Percentiles rank a stretch among this genome's conserved stretches.
Conservation (phyloP, 2,888 invertebrate species). For the Liopterus haemorrhoidalis region DNA sequence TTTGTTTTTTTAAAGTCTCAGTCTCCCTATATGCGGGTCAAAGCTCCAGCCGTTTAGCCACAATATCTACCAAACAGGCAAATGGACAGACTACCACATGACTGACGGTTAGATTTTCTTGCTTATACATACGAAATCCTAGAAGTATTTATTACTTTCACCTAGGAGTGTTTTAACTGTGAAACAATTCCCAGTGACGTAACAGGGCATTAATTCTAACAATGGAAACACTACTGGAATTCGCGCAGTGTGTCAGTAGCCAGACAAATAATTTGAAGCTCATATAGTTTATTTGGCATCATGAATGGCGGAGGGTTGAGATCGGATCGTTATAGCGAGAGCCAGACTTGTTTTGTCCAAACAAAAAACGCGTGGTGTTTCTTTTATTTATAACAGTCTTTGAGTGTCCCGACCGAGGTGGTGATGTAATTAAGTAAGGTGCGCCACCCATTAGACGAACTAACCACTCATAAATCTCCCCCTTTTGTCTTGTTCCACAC, state of each 20-base stretch:
- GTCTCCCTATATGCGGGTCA: no score
- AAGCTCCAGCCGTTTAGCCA: no score
- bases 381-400: constrained; percentile 44
- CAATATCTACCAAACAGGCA: no score
- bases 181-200: background rate
- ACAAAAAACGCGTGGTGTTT: constrained; percentile 41
- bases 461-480: constrained; percentile 44
- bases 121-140: background rate
- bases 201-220: background rate
- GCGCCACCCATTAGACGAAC: constrained; percentile 45
- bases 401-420: constrained; percentile 45
- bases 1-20: no score
- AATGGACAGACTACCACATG: no score
- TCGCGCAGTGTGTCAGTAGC: background rate
- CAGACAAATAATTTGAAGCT: constrained; percentile 40
- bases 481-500: constrained; percentile 39
- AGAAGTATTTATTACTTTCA: background rate
- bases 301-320: background rate
- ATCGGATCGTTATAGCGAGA: background rate
- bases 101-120: no score
- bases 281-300: constrained; percentile 35
- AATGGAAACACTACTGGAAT: background rate
- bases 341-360: constrained; percentile 17
- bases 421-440: constrained; percentile 46
- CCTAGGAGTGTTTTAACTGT: background rate